These are phyloP conservation scores for Diabrotica undecimpunctata DNA, from an alignment of 1,140 invertebrate genomes.

Conservation along the genomic window DNA sequence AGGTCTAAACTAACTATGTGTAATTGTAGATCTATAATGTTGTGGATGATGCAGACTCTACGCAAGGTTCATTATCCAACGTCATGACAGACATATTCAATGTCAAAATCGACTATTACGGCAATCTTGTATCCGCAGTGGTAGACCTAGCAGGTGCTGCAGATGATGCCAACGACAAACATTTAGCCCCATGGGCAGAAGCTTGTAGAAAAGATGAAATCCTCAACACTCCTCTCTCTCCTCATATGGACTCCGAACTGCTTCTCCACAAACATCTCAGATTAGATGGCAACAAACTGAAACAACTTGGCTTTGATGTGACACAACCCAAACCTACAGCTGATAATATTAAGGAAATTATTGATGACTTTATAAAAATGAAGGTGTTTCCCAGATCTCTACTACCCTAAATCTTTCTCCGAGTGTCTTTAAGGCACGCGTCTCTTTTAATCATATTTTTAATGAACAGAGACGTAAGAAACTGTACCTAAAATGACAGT, in stretches of 20 bases:
- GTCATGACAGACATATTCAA: conserved; percentile 79
- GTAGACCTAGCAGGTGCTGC: conserved; percentile 74
- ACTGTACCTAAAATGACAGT: no score
- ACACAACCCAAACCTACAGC: conserved; percentile 58
- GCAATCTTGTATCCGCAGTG: conserved; percentile 70
- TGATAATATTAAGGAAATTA: conserved; percentile 60
- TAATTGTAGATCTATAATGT: conserved; percentile 69
- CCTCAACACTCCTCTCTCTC: conserved; percentile 80
- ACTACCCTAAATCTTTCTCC: conserved; percentile 9
- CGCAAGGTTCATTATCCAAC: conserved; percentile 76
- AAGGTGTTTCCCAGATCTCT: conserved; percentile 68
- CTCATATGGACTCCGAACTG: conserved; percentile 78
- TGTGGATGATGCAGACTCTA: conserved; percentile 77
- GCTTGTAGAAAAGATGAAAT: conserved; percentile 72
- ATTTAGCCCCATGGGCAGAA: conserved; percentile 84
- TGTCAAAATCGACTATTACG: conserved; percentile 84
- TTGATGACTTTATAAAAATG: conserved; percentile 68
- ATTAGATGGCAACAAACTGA: conserved; percentile 68
- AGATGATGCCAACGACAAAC: conserved; percentile 89
- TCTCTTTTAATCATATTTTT: no score
- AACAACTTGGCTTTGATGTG: conserved; percentile 55
- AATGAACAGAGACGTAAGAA: no score
- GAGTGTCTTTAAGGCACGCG: no score
- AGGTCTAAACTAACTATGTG: neutral
- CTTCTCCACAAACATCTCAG: conserved; percentile 76